A percentile compares a stretch with the other conserved stretches of the same genome.
Evolutionary conservation across 2,797 vertebrate species (phyloP).

Genomic region (Leptatherina wallacei): DNA sequence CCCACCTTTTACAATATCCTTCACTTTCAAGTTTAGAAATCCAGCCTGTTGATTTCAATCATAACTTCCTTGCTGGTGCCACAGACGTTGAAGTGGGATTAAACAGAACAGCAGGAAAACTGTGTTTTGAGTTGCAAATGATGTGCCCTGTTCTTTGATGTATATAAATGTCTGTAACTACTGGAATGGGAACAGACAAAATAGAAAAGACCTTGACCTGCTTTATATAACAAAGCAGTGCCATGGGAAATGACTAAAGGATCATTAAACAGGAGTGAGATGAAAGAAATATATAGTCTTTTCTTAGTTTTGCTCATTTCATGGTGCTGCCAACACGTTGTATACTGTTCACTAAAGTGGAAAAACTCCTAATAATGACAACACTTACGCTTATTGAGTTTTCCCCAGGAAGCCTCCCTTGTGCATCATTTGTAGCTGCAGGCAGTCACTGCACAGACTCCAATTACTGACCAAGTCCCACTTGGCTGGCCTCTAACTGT

Average conservation of each 20-base stretch:
- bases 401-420: conserved; percentile 72
- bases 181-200: conserved; percentile 53
- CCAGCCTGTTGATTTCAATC: conserved; percentile 8
- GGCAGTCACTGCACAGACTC: conserved; percentile 80
- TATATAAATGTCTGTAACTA: conserved; percentile 28
- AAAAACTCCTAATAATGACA: conserved; percentile 78
- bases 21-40: conserved; percentile 12
- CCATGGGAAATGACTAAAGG: conserved; percentile 55
- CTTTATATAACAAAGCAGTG: conserved; percentile 66
- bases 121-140: conserved; percentile 21
- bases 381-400: conserved; percentile 79
- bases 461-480: conserved; percentile 84
- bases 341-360: conserved; percentile 69
- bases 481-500: conserved; percentile 78
- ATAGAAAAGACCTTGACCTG: conserved; percentile 67
- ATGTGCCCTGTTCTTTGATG: conserved; percentile 25
- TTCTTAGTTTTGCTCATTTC: conserved; percentile 43
- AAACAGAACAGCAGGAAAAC: conserved; percentile 16
- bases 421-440: conserved; percentile 77
- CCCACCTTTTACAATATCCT: neutral
- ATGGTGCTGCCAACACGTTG: conserved; percentile 61
- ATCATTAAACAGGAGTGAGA: conserved; percentile 58
- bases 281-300: conserved; percentile 49
- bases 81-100: conserved; percentile 1
- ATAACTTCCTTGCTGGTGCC: neutral